Conservation (phyloP, 2,888 invertebrate genomes). For the Eristalis intricaria region DNA sequence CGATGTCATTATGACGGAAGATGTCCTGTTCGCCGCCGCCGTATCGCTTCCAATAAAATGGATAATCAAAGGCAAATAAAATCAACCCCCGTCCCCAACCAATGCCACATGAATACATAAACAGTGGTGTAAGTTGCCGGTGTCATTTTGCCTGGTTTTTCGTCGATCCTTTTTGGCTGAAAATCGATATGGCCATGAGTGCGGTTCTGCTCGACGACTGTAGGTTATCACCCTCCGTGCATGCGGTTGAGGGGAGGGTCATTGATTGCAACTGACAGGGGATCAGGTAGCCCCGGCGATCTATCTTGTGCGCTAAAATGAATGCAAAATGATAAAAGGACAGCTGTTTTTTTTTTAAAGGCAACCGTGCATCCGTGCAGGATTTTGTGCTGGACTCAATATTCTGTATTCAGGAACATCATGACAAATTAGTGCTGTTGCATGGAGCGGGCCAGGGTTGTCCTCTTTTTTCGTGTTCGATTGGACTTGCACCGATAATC, state of each 20-base stretch:
- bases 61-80: slow-evolving; percentile 69
- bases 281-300: slow-evolving; percentile 33
- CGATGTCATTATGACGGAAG: background rate
- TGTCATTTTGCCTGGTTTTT: background rate
- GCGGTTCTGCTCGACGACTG: slow-evolving; percentile 23
- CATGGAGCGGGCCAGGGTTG: background rate
- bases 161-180: background rate
- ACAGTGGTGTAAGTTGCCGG: slow-evolving; percentile 52
- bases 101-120: slow-evolving; percentile 33
- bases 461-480: background rate
- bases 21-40: slow-evolving; percentile 31
- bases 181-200: slow-evolving; percentile 51
- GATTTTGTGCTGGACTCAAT: background rate
- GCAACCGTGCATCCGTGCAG: background rate
- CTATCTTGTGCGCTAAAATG: slow-evolving; percentile 45
- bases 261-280: background rate
- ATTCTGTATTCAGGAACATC: background rate
- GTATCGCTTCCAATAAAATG: slow-evolving; percentile 66
- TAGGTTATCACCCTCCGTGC: background rate
- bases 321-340: slow-evolving; percentile 41
- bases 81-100: slow-evolving; percentile 43
- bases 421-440: background rate
- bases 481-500: background rate
- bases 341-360: slow-evolving; percentile 2
- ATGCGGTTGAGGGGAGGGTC: background rate